phyloP scores from a whole-genome alignment of 2,888 invertebrate genomes.

The Orchesella flavescens region DNA sequence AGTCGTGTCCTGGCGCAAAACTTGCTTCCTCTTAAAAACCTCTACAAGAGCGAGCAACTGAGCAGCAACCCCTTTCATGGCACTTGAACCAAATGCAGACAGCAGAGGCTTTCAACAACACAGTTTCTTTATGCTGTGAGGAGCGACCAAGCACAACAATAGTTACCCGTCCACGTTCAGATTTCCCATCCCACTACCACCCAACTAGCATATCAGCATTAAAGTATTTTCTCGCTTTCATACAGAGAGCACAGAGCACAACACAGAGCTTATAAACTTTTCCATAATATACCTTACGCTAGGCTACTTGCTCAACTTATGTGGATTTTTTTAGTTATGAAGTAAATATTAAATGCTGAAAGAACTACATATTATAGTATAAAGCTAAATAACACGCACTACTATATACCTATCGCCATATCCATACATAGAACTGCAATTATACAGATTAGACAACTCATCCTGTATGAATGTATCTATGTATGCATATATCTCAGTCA shows the following conservation, averaged over 20 bases:
- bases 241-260: not conserved
- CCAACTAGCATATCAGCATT: conserved; percentile 29
- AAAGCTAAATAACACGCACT: too few species aligned
- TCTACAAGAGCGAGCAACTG: not conserved
- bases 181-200: conserved; percentile 54
- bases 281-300: not conserved
- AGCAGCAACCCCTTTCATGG: conserved; percentile 55
- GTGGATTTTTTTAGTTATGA: too few species aligned
- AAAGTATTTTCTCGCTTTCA: too few species aligned
- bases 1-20: conserved; percentile 3
- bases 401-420: too few species aligned
- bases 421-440: too few species aligned
- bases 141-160: conserved; percentile 31
- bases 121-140: conserved; percentile 31
- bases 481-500: too few species aligned
- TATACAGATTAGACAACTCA: too few species aligned
- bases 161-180: conserved; percentile 34
- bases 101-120: conserved; percentile 14
- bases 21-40: not conserved
- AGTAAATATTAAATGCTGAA: too few species aligned
- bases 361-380: too few species aligned
- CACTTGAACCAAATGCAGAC: conserved; percentile 36
- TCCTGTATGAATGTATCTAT: too few species aligned
- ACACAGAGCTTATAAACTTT: conserved; percentile 1
- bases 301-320: not conserved